These are phyloP conservation scores for Harpia harpyja DNA, from an alignment of 2,797 vertebrate genomes.

Conservation along the genomic window DNA sequence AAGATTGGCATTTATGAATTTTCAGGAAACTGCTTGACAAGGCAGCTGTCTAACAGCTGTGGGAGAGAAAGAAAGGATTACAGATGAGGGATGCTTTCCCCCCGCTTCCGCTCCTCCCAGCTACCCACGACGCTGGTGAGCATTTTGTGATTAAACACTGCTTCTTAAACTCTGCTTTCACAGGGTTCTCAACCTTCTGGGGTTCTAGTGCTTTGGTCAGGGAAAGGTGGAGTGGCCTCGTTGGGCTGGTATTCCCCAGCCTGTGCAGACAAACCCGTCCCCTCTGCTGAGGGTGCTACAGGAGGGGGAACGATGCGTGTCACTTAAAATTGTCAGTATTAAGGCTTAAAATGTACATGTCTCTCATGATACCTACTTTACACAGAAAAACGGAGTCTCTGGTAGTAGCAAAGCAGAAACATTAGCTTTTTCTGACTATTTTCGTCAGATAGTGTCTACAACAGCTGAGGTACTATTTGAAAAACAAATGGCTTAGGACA, in stretches of 20 bases:
- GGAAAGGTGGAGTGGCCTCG: not conserved
- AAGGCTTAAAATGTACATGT: not conserved
- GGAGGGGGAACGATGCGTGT: accelerated
- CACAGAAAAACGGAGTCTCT: not conserved
- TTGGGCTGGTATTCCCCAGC: not conserved
- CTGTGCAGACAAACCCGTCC: not conserved
- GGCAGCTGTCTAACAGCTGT: not conserved
- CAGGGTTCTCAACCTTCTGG: not conserved
- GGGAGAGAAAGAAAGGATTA: not conserved
- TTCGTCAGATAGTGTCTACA: not conserved
- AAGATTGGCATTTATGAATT: not conserved
- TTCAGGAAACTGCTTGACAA: not conserved
- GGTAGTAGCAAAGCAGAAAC: not conserved
- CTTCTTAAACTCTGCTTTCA: not conserved
- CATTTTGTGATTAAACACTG: not conserved
- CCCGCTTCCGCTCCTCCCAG: not conserved
- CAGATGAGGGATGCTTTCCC: not conserved
- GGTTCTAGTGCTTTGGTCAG: not conserved
- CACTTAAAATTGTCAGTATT: not conserved
- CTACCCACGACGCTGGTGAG: not conserved
- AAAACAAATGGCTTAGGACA: slow-evolving; percentile 24
- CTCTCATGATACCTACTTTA: not conserved
- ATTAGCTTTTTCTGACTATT: not conserved
- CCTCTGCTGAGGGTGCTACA: not conserved
- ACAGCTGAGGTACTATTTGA: not conserved